Conservation (phyloP, 2,888 invertebrate species). For the Pollenia labialis region DNA sequence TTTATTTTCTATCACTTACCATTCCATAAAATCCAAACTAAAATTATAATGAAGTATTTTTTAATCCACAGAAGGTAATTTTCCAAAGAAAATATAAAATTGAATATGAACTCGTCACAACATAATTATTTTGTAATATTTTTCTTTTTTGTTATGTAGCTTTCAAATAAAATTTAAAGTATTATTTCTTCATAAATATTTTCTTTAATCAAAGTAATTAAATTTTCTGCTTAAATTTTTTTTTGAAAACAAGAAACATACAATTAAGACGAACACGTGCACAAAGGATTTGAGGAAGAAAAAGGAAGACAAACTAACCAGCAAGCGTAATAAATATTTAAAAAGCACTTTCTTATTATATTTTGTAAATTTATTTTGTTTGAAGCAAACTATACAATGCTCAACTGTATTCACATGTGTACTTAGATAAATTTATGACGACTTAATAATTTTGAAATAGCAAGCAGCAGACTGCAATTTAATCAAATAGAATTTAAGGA, state of each 20-base stretch:
- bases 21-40: constrained; percentile 20
- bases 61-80: constrained; percentile 22
- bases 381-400: constrained; percentile 3
- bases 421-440: constrained; percentile 33
- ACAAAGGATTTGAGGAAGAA: constrained; percentile 26
- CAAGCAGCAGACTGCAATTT: constrained; percentile 59
- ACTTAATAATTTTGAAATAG: constrained; percentile 46
- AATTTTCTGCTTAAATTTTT: constrained; percentile 12
- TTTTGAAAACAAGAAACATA: constrained; percentile 1
- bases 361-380: constrained; percentile 13
- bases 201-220: constrained; percentile 8
- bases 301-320: constrained; percentile 8
- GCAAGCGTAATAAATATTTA: constrained; percentile 35
- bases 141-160: neutral
- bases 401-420: neutral
- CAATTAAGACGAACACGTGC: constrained; percentile 61
- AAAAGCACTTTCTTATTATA: constrained; percentile 22
- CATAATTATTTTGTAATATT: too few relatives aligned
- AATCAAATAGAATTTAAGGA: constrained; percentile 66
- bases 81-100: neutral
- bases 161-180: neutral
- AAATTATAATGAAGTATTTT: neutral
- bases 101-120: too few relatives aligned
- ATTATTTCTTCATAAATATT: neutral
- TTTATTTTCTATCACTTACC: constrained; percentile 31